These are phyloP conservation scores for Lathronympha strigana DNA, from an alignment of 2,888 invertebrate species.

Conservation along the genomic window DNA sequence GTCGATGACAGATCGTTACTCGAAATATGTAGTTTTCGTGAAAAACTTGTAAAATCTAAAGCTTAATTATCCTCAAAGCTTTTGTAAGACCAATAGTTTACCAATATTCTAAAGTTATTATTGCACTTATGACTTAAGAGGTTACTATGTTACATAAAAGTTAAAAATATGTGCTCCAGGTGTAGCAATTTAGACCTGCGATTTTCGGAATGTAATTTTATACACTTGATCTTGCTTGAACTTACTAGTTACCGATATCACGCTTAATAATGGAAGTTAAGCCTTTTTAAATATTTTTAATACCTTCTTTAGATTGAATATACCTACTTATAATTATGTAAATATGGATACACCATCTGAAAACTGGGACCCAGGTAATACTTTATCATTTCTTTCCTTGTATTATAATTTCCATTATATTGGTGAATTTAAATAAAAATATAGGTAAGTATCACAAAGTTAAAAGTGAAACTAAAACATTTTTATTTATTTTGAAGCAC, in stretches of 20 bases:
- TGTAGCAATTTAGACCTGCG: conserved; percentile 23
- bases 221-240: conserved; percentile 15
- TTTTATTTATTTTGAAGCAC: conserved; percentile 82
- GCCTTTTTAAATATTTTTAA: conserved; percentile 17
- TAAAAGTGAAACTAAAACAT: background rate
- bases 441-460: background rate
- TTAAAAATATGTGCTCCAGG: conserved; percentile 6
- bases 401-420: too few species aligned
- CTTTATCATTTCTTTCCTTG: background rate
- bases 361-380: conserved; percentile 73
- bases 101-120: background rate
- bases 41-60: conserved; percentile 11
- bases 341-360: conserved; percentile 69
- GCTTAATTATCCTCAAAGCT: conserved; percentile 4
- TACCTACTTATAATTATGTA: conserved; percentile 47
- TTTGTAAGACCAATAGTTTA: conserved; percentile 2
- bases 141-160: conserved; percentile 5
- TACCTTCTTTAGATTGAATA: background rate
- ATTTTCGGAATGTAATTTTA: conserved; percentile 14
- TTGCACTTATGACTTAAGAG: conserved; percentile 3
- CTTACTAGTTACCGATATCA: background rate
- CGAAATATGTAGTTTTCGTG: conserved; percentile 26
- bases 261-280: background rate
- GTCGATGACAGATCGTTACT: conserved; percentile 33
- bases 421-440: background rate